These are phyloP conservation scores for Proales similis DNA, from an alignment of 1,140 invertebrate genomes.

Conservation along the genomic window DNA sequence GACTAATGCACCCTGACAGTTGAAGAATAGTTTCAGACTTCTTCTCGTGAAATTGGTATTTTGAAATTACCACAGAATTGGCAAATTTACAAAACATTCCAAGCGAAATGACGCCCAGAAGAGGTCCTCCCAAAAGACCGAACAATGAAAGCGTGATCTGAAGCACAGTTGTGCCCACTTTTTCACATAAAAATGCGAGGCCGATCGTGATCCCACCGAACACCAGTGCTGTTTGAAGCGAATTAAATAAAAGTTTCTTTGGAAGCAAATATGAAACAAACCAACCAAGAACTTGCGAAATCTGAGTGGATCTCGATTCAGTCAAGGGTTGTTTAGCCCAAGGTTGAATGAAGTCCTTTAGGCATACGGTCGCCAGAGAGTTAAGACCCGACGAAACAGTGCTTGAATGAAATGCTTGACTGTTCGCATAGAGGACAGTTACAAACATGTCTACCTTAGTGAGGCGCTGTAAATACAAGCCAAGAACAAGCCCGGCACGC, in stretches of 20 bases:
- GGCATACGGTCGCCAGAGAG: constrained; percentile 77
- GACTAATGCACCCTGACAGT: too few species aligned
- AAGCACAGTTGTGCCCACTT: constrained; percentile 42
- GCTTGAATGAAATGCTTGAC: constrained; percentile 58
- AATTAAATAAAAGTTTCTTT: too few species aligned
- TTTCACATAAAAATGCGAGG: constrained; percentile 43
- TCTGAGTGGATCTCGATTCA: constrained; percentile 13
- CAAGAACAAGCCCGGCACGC: constrained; percentile 77
- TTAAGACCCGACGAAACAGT: constrained; percentile 85
- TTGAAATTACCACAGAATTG: too few species aligned
- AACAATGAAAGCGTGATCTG: constrained; percentile 46
- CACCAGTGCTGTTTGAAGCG: too few species aligned
- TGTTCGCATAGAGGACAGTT: constrained; percentile 39
- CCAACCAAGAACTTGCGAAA: constrained; percentile 11
- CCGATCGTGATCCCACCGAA: constrained; percentile 44
- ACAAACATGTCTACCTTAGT: constrained; percentile 59
- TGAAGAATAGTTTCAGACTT: too few species aligned
- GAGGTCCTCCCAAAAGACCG: constrained; percentile 47
- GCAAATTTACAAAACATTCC: constrained; percentile 37
- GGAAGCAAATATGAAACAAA: too few species aligned
- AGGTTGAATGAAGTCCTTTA: constrained; percentile 62
- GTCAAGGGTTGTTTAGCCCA: background rate
- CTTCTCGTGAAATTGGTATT: too few species aligned
- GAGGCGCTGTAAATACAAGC: constrained; percentile 77
- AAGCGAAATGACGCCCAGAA: constrained; percentile 41